These are phyloP conservation scores for Melieria omissa DNA, from an alignment of 2,888 invertebrate species.

Conservation along the genomic window DNA sequence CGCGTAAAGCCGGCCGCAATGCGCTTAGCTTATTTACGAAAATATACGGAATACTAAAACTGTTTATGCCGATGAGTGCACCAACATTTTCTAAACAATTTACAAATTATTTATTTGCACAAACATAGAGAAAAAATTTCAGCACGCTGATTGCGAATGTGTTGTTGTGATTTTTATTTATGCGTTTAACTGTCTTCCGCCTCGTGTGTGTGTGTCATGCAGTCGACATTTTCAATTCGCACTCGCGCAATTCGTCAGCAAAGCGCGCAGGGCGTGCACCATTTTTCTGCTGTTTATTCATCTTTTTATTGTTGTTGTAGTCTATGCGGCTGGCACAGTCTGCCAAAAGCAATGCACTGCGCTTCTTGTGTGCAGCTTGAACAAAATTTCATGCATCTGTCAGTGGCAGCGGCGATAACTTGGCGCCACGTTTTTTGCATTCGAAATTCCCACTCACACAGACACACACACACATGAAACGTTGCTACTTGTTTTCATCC, in stretches of 20 bases:
- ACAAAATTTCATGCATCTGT: conserved; percentile 30
- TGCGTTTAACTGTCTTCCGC: background rate
- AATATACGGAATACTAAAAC: conserved; percentile 29
- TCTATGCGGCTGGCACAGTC: background rate
- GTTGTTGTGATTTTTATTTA: background rate
- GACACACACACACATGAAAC: conserved; percentile 2
- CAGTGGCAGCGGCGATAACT: conserved; percentile 17
- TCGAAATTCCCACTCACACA: background rate
- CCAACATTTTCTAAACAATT: conserved; percentile 34
- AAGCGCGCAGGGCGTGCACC: background rate
- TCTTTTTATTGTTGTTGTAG: background rate
- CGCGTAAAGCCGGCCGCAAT: too few species aligned
- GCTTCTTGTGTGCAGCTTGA: conserved; percentile 18
- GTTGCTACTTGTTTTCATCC: conserved; percentile 18
- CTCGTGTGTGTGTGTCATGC: too few species aligned
- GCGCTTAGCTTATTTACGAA: conserved; percentile 2
- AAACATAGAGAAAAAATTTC: background rate
- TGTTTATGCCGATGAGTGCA: conserved; percentile 27
- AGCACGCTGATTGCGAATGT: background rate
- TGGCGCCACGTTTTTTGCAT: too few species aligned
- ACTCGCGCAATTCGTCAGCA: background rate
- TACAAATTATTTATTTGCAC: conserved; percentile 30
- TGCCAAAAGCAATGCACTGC: conserved; percentile 13
- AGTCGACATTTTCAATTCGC: background rate
- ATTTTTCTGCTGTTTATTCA: background rate